Evolutionary conservation across 1,140 invertebrate species (phyloP).

Genomic region (Sipha flava): DNA sequence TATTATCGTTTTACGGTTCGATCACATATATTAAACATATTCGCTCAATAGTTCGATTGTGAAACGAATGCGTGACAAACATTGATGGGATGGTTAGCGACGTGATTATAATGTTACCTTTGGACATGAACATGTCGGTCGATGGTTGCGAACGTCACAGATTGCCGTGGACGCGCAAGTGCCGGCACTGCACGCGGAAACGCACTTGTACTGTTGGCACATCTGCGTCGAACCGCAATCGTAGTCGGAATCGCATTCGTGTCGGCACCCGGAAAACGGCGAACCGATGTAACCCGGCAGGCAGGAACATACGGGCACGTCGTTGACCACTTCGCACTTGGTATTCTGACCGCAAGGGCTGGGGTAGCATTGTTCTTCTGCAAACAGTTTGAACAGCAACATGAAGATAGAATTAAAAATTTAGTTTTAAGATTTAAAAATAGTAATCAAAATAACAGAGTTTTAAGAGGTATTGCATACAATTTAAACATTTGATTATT

Average conservation of each 20-base stretch:
- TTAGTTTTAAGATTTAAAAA: too few species aligned
- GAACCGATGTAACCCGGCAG: constrained; percentile 61
- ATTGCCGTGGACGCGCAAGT: constrained; percentile 70
- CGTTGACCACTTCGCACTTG: constrained; percentile 64
- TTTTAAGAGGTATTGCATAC: background rate
- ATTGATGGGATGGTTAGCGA: too few species aligned
- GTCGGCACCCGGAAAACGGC: constrained; percentile 62
- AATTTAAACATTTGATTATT: too few species aligned
- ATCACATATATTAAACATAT: too few species aligned
- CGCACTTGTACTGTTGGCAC: constrained; percentile 68
- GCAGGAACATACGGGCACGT: constrained; percentile 66
- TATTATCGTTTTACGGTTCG: too few species aligned
- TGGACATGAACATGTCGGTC: constrained; percentile 70
- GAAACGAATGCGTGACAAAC: too few species aligned
- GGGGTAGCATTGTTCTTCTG: constrained; percentile 69
- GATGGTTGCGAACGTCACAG: constrained; percentile 67
- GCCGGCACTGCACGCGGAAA: constrained; percentile 58
- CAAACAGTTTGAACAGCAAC: constrained; percentile 38
- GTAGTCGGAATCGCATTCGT: constrained; percentile 65
- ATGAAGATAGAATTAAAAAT: too few species aligned
- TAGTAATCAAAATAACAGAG: background rate
- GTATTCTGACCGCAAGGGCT: constrained; percentile 71
- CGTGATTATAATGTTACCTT: constrained; percentile 50
- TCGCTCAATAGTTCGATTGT: too few species aligned
- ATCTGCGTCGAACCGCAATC: constrained; percentile 62